Evolutionary conservation across 1,140 invertebrate species (phyloP), one percentile per base, ranked within the genome.

Genomic region (Cepaea nemoralis): DNA sequence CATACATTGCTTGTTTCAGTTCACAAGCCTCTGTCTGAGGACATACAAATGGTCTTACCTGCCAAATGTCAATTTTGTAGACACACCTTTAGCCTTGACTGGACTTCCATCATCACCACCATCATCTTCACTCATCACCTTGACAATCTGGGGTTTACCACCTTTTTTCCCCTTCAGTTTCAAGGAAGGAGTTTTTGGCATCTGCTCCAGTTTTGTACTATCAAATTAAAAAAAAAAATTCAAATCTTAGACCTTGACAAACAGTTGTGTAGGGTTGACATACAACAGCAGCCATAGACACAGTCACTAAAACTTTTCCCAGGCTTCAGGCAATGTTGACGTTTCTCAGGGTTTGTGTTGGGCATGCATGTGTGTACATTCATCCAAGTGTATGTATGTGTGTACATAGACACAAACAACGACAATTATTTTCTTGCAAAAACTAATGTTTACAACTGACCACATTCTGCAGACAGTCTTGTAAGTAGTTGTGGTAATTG

Each of bases 111-210:
- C n/a, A 12, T 63, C 6, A 2, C 71, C 31, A 5, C 31, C 2
- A 16, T 77, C 55, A 33, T 82, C 35, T n/a, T 82, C 66, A 35
- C 67, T 27, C 8, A 66, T 59, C 16, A 66, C 40, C 14, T 71
- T 69, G 31, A n/a, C n/a, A n/a, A 70, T 42, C 40, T 71, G 14
- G 35, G 31, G 50, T 48, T 33, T 42, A 63, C 22, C 71, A 50
- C 40, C 78, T 63, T 71, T 83, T 10, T 69, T 59, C 63, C 82
- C 27, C 2, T 63, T 39, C 42, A 69, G 75, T 70, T 85, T 85
- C 59, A 73, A 45, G 31, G 81, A 83, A 63, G 86, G 86, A 2
- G 86, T 86, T 45, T 86, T 84, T n/a, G 86, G 86, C n/a, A 86
- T 67, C 19, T 84, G 33, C 31, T 81, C 45, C 35, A 84, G 48